These are phyloP conservation scores for Automeris io DNA, from an alignment of 2,888 invertebrate genomes.

Conservation along the genomic window DNA sequence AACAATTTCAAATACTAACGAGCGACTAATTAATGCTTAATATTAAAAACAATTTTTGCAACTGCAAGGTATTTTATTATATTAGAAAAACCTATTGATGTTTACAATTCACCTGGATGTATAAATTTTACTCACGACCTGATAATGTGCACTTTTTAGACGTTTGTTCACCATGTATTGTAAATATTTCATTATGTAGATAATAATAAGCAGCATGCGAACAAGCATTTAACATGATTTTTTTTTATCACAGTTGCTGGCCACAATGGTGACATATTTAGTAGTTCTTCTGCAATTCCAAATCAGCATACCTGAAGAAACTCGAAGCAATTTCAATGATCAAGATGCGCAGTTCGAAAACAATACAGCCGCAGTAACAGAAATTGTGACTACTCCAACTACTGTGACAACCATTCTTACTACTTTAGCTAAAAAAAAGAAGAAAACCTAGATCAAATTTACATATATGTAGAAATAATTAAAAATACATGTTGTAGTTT, in stretches of 20 bases:
- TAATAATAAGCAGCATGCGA: background rate
- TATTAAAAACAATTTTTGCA: too few species aligned
- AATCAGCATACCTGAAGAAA: slow-evolving; percentile 83
- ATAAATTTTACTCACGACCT: too few species aligned
- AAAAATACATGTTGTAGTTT: too few species aligned
- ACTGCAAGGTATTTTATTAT: too few species aligned
- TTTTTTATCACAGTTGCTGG: slow-evolving; percentile 73
- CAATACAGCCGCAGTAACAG: slow-evolving; percentile 26
- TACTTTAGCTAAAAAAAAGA: slow-evolving; percentile 54
- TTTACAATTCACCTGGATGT: too few species aligned
- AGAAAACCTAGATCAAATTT: slow-evolving; percentile 23
- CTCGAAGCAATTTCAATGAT: slow-evolving; percentile 19
- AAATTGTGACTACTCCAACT: slow-evolving; percentile 35
- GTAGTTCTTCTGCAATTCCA: slow-evolving; percentile 86
- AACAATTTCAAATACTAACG: too few species aligned
- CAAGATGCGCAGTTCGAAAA: slow-evolving; percentile 22
- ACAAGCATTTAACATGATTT: background rate
- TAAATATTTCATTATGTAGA: too few species aligned
- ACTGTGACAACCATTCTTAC: slow-evolving; percentile 52
- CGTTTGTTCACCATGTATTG: too few species aligned
- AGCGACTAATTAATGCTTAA: too few species aligned
- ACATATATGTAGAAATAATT: background rate
- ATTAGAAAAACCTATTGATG: too few species aligned
- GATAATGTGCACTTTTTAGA: too few species aligned
- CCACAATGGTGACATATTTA: slow-evolving; percentile 86